Percentiles rank a stretch among this genome's conserved stretches.
These are phyloP conservation scores for Zaprionus obscuricornis DNA, from an alignment of 2,888 invertebrate genomes.

Conservation along the genomic window DNA sequence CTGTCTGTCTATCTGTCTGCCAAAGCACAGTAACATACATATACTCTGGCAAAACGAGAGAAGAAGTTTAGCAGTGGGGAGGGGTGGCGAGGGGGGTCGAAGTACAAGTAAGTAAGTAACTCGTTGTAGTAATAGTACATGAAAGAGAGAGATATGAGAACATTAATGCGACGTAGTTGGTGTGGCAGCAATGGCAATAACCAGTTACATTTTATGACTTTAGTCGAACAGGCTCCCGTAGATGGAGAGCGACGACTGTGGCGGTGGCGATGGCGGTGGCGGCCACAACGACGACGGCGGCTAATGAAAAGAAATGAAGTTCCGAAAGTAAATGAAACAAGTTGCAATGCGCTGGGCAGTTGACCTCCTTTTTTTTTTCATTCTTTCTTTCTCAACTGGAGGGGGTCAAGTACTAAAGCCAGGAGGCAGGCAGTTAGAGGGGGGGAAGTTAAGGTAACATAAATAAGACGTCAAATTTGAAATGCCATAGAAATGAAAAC, in stretches of 20 bases:
- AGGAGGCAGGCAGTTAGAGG: background rate
- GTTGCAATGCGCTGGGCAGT: constrained; percentile 50
- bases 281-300: too few relatives aligned
- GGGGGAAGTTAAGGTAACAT: constrained; percentile 13
- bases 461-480: constrained; percentile 56
- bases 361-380: constrained; percentile 37
- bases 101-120: constrained; percentile 10
- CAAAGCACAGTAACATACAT: constrained; percentile 61
- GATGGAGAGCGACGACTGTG: constrained; percentile 43
- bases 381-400: too few relatives aligned
- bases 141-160: constrained; percentile 59
- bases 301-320: constrained; percentile 74
- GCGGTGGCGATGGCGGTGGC: background rate
- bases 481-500: constrained; percentile 58
- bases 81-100: background rate
- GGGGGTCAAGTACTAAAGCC: background rate
- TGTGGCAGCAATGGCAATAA: constrained; percentile 45
- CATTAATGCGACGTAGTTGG: constrained; percentile 54
- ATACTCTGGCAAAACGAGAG: constrained; percentile 4
- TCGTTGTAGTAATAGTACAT: constrained; percentile 35
- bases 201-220: constrained; percentile 74
- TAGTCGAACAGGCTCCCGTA: constrained; percentile 50
- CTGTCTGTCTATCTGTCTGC: constrained; percentile 13
- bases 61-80: background rate
- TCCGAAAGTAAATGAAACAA: constrained; percentile 59